Conservation (phyloP, 2,888 invertebrate genomes). For the Galerucella nymphaeae region DNA sequence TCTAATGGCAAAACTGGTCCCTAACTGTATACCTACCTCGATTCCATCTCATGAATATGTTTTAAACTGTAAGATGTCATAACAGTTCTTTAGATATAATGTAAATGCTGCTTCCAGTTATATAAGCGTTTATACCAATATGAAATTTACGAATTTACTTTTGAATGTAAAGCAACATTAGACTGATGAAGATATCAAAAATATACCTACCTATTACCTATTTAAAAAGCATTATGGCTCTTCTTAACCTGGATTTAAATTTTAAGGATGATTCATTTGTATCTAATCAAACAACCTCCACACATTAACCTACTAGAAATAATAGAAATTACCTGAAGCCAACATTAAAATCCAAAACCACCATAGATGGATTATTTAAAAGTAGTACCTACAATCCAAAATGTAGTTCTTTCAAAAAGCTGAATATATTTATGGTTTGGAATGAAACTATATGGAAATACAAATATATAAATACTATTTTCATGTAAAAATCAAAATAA, state of each 20-base stretch:
- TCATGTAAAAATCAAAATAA: background rate
- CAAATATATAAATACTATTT: conserved; percentile 2
- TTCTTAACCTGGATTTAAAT: background rate
- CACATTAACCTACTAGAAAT: too few relatives aligned
- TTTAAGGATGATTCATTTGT: background rate
- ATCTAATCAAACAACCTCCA: background rate
- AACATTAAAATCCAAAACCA: too few relatives aligned
- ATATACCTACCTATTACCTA: background rate
- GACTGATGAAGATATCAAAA: conserved; percentile 16
- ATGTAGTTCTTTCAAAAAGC: too few relatives aligned
- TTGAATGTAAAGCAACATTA: conserved; percentile 14
- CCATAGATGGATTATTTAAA: too few relatives aligned
- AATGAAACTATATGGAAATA: background rate
- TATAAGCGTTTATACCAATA: conserved; percentile 20
- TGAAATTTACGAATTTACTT: conserved; percentile 31
- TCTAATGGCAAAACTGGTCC: too few relatives aligned
- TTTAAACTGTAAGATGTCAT: conserved; percentile 19
- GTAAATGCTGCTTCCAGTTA: conserved; percentile 28
- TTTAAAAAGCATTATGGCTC: background rate
- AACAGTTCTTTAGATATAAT: conserved; percentile 3
- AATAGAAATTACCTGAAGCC: too few relatives aligned
- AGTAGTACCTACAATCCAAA: too few relatives aligned
- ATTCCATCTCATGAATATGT: background rate
- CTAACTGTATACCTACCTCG: background rate
- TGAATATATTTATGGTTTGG: background rate